phyloP scores from a whole-genome alignment of 2,888 invertebrate species.

The Aphrophora alni region DNA sequence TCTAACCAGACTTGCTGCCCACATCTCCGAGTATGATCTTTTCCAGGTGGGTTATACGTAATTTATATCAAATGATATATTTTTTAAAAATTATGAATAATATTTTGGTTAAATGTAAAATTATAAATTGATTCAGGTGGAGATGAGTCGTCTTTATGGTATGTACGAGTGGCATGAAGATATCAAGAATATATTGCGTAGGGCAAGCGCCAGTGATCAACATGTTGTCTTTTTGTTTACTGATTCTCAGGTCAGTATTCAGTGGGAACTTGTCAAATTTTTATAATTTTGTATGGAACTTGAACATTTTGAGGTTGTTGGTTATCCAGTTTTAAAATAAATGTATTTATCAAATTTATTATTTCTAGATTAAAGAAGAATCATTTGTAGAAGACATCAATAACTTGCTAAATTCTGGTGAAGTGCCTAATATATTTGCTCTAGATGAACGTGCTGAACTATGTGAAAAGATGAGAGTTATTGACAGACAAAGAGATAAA shows the following conservation, averaged over 20 bases:
- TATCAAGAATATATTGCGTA: slow-evolving; percentile 79
- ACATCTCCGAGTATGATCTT: slow-evolving; percentile 92
- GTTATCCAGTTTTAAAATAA: no score
- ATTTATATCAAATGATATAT: no score
- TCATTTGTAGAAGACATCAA: slow-evolving; percentile 92
- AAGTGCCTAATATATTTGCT: slow-evolving; percentile 89
- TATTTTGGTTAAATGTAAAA: slow-evolving; percentile 2
- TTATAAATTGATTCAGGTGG: slow-evolving; percentile 67
- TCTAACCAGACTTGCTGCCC: slow-evolving; percentile 86
- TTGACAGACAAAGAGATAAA: slow-evolving; percentile 88
- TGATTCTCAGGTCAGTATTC: slow-evolving; percentile 75
- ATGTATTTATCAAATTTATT: background rate
- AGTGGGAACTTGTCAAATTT: no score
- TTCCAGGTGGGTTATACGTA: slow-evolving; percentile 62
- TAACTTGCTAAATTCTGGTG: slow-evolving; percentile 90
- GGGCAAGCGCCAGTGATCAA: slow-evolving; percentile 82
- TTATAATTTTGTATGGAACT: no score
- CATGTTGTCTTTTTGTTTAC: slow-evolving; percentile 90
- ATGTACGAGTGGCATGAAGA: slow-evolving; percentile 91
- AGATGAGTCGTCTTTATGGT: slow-evolving; percentile 87
- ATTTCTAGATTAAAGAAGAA: slow-evolving; percentile 82
- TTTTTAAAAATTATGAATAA: no score
- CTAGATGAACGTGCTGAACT: slow-evolving; percentile 88
- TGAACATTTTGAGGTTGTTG: no score
- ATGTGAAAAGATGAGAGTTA: slow-evolving; percentile 87